Evolutionary conservation across 2,797 vertebrate genomes (phyloP).

Genomic region (Botia almorhae): DNA sequence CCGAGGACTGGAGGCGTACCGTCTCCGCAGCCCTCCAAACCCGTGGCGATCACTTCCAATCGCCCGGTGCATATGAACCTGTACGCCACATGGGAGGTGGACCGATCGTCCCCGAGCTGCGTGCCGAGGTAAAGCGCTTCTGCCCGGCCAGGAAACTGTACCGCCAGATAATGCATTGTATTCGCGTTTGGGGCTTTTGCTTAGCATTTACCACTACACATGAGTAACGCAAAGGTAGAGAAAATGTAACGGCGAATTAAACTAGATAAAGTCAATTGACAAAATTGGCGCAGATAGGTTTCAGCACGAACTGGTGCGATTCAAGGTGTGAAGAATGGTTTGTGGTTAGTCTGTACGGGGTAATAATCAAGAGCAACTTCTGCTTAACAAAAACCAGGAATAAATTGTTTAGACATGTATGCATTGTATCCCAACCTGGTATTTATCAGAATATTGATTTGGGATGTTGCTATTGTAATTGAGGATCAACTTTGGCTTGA

Average conservation of each 20-base stretch:
- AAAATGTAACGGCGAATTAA: neutral
- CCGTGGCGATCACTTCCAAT: slow-evolving; percentile 81
- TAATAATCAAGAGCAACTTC: slow-evolving; percentile 7
- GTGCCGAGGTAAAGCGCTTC: slow-evolving; percentile 86
- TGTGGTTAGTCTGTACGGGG: neutral
- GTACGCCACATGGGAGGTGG: slow-evolving; percentile 94
- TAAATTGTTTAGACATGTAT: slow-evolving; percentile 11
- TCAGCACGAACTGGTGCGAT: too few species aligned
- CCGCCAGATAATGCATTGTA: neutral
- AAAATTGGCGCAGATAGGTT: too few species aligned
- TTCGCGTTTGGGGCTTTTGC: neutral
- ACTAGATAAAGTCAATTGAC: too few species aligned
- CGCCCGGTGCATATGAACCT: slow-evolving; percentile 94
- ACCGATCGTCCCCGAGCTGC: slow-evolving; percentile 91
- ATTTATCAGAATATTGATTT: neutral
- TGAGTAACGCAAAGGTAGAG: neutral
- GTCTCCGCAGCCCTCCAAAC: slow-evolving; percentile 81
- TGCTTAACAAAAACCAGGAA: slow-evolving; percentile 22
- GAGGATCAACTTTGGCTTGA: neutral
- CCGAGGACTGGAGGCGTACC: slow-evolving; percentile 81
- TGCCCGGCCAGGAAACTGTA: neutral
- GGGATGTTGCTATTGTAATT: neutral
- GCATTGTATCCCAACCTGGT: neutral
- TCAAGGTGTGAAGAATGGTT: neutral
- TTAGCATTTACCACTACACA: neutral